A percentile compares a stretch with the other conserved stretches of the same genome.
phyloP scores from a whole-genome alignment of 1,140 invertebrate species.

The Cecropterus lyciades region DNA sequence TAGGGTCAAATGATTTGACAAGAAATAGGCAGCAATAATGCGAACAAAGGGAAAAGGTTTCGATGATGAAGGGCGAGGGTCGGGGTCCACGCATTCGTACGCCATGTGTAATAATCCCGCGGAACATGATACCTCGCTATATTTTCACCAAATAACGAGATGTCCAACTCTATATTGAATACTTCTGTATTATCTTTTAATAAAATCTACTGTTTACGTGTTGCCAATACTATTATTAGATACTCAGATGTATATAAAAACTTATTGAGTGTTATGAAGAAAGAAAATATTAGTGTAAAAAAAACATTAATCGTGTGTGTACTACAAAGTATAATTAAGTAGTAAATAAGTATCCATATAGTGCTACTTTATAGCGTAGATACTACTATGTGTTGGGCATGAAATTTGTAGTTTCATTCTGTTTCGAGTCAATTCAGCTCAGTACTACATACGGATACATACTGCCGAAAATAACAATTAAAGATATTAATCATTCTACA shows the following conservation, averaged over 20 bases:
- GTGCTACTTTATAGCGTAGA: too few relatives aligned
- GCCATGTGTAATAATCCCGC: constrained; percentile 2
- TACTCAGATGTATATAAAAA: background rate
- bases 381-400: too few relatives aligned
- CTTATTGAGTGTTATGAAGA: too few relatives aligned
- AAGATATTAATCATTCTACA: too few relatives aligned
- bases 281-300: too few relatives aligned
- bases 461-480: too few relatives aligned
- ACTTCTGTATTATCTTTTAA: background rate
- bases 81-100: constrained; percentile 4
- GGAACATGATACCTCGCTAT: constrained; percentile 11
- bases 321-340: too few relatives aligned
- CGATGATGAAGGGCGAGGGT: constrained; percentile 27
- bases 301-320: too few relatives aligned
- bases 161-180: background rate
- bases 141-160: constrained; percentile 20
- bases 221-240: background rate
- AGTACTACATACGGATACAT: too few relatives aligned
- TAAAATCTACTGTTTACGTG: background rate
- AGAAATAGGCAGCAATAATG: constrained; percentile 28
- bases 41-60: constrained; percentile 26
- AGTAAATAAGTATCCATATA: too few relatives aligned
- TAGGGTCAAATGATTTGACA: constrained; percentile 26
- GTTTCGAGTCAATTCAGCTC: too few relatives aligned
- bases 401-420: too few relatives aligned